Conservation (phyloP, 2,888 invertebrate species). For the Dinocampus coccinellae region DNA sequence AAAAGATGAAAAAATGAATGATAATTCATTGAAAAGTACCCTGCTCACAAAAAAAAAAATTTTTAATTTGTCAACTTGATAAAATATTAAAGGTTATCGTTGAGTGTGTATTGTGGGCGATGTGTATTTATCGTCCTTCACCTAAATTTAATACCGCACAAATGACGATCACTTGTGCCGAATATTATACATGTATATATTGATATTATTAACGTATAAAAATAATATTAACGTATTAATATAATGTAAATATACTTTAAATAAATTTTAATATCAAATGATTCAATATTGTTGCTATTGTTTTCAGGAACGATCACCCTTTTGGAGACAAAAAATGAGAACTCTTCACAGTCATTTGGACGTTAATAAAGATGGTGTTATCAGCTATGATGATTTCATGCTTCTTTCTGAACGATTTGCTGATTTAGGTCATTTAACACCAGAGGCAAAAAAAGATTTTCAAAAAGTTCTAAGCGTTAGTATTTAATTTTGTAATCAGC, state of each 20-base stretch:
- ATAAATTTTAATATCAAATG: background rate
- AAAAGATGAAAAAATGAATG: background rate
- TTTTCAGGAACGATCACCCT: constrained; percentile 73
- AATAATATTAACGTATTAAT: background rate
- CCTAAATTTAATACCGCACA: constrained; percentile 45
- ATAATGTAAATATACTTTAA: background rate
- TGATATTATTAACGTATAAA: constrained; percentile 3
- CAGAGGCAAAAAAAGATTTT: constrained; percentile 79
- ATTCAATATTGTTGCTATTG: background rate
- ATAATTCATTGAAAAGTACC: background rate
- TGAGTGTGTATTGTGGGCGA: constrained; percentile 20
- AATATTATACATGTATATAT: background rate
- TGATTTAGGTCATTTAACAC: constrained; percentile 80
- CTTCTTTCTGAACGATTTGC: constrained; percentile 82
- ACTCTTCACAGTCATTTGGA: constrained; percentile 87
- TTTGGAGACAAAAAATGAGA: constrained; percentile 89
- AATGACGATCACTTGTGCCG: background rate
- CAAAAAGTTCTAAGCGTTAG: constrained; percentile 78
- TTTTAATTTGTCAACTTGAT: background rate
- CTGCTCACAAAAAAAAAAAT: background rate
- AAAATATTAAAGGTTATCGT: constrained; percentile 48
- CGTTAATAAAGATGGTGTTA: constrained; percentile 87
- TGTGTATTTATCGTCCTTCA: constrained; percentile 49
- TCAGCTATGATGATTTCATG: constrained; percentile 85
- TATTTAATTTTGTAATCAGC: constrained; percentile 6